phyloP scores from a whole-genome alignment of 2,113 vertebrate genomes.

The Atractosteus spatula region DNA sequence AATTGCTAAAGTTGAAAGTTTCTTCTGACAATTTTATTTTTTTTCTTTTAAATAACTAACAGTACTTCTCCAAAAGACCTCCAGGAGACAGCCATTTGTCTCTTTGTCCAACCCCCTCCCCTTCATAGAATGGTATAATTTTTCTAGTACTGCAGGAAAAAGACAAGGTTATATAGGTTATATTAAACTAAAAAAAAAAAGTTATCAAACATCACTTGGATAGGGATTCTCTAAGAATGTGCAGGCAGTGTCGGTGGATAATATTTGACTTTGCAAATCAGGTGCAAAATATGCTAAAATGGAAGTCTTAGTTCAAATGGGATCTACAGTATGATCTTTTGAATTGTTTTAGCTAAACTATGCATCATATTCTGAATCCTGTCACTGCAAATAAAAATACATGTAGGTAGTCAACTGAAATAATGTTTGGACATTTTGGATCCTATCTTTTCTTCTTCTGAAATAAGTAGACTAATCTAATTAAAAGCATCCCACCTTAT shows the following conservation, averaged over 20 bases:
- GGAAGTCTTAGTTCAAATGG: no score
- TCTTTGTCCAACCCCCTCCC: constrained; percentile 12
- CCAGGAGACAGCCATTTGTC: background rate
- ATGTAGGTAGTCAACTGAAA: no score
- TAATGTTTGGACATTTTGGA: no score
- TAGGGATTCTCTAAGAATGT: no score
- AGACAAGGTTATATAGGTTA: constrained; percentile 17
- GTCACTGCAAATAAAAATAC: no score
- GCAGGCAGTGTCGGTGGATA: no score
- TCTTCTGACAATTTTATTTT: background rate
- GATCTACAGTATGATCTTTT: constrained; percentile 2
- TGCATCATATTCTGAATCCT: no score
- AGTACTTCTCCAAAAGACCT: background rate
- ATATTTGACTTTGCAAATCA: background rate
- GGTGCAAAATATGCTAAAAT: background rate
- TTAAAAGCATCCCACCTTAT: no score
- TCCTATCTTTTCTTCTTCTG: no score
- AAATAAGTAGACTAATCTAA: no score
- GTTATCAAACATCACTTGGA: no score
- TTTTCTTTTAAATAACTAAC: background rate
- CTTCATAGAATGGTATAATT: constrained; percentile 16
- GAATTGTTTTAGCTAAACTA: constrained; percentile 2
- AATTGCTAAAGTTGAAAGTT: background rate
- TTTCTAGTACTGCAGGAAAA: constrained; percentile 16
- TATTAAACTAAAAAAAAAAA: no score